Conservation (phyloP, 2,113 vertebrate genomes). For the Coturnix japonica region DNA sequence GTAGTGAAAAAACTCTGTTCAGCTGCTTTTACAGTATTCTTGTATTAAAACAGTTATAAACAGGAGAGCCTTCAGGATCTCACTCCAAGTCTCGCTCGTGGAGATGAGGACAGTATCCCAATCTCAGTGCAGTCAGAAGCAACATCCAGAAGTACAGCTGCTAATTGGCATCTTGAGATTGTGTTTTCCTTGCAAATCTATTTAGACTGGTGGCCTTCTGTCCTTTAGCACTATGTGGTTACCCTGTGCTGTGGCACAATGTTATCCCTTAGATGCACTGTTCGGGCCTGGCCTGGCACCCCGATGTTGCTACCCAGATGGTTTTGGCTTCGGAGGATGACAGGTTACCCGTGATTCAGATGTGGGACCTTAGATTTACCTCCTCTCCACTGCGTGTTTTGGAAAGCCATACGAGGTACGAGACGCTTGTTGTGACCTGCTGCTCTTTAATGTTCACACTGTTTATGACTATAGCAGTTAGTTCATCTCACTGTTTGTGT, state of each 20-base stretch:
- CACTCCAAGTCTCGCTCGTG: neutral
- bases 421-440: rapidly evolving
- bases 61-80: neutral
- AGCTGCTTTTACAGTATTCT: neutral
- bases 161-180: neutral
- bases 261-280: conserved; percentile 90
- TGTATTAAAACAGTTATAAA: neutral
- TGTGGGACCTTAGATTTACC: conserved; percentile 98
- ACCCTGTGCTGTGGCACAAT: neutral
- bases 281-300: conserved; percentile 95
- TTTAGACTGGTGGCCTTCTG: neutral
- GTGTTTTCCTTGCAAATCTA: neutral
- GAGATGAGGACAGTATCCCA: neutral
- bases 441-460: rapidly evolving
- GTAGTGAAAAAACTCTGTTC: neutral
- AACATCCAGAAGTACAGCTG: neutral
- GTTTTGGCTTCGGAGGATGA: conserved; percentile 94
- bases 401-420: conserved; percentile 93
- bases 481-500: neutral
- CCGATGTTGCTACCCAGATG: conserved; percentile 96
- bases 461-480: rapidly evolving
- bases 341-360: conserved; percentile 93
- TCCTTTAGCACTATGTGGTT: neutral
- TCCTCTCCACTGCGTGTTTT: conserved; percentile 93
- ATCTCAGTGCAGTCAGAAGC: neutral